phyloP scores from a whole-genome alignment of 2,888 invertebrate species.

The Bibio marci region DNA sequence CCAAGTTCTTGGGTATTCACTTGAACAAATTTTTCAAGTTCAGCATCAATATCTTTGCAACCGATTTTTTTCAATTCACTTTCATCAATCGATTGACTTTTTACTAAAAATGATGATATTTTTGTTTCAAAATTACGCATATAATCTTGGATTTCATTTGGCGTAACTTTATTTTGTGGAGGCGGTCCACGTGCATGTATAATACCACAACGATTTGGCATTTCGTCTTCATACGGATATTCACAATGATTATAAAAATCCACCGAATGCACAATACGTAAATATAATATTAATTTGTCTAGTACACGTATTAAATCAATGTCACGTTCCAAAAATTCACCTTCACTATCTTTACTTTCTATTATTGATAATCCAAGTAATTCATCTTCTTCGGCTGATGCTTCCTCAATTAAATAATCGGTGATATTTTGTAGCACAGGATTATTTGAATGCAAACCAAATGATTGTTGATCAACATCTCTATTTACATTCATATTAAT shows the following conservation, averaged over 20 bases:
- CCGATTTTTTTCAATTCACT: conserved; percentile 73
- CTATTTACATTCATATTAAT: conserved; percentile 8
- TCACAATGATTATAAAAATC: conserved; percentile 99
- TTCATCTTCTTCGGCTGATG: conserved; percentile 96
- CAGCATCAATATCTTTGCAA: conserved; percentile 45
- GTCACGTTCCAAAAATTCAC: conserved; percentile 49
- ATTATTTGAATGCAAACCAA: conserved; percentile 67
- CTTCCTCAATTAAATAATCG: conserved; percentile 94
- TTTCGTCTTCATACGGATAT: conserved; percentile 98
- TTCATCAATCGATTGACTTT: conserved; percentile 49
- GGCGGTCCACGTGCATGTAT: conserved; percentile 89
- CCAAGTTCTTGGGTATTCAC: conserved; percentile 93
- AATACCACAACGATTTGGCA: conserved; percentile 98
- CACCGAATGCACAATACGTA: conserved; percentile 93
- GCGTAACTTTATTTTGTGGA: conserved; percentile 57
- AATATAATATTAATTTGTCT: conserved; percentile 72
- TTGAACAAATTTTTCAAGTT: conserved; percentile 81
- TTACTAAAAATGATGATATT: conserved; percentile 75
- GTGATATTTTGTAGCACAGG: conserved; percentile 93
- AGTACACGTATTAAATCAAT: conserved; percentile 52
- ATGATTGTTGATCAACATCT: conserved; percentile 17
- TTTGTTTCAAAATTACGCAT: conserved; percentile 74
- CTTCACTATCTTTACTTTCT: conserved; percentile 30
- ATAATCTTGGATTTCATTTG: conserved; percentile 41
- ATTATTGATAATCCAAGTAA: conserved; percentile 47